Evolutionary conservation across 2,113 vertebrate species (phyloP).

Genomic region (Muscicapa adusta): DNA sequence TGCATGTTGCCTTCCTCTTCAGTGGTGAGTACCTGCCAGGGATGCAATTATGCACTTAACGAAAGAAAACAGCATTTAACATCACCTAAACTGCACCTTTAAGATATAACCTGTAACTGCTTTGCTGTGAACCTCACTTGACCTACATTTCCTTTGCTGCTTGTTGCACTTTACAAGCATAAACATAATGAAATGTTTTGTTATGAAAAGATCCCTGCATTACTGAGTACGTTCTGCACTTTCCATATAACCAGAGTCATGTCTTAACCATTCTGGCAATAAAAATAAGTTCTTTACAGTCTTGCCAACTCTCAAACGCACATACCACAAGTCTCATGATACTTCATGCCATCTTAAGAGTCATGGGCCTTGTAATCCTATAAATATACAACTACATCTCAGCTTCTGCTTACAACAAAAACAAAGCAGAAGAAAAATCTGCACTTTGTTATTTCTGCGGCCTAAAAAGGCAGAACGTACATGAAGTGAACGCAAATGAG

Average conservation of each 20-base stretch:
- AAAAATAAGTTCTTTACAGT: constrained; percentile 21
- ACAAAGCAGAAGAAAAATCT: background rate
- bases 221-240: background rate
- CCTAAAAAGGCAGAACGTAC: constrained; percentile 25
- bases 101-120: background rate
- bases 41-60: background rate
- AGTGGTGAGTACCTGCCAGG: background rate
- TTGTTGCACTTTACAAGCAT: constrained; percentile 6
- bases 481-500: background rate
- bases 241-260: background rate
- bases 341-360: constrained; percentile 1
- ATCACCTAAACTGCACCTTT: background rate
- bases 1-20: background rate
- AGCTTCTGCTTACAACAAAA: background rate
- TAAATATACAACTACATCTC: constrained; percentile 21
- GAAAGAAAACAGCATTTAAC: background rate
- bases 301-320: background rate
- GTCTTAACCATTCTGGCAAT: background rate
- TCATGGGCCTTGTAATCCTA: background rate
- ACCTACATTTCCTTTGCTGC: constrained; percentile 2
- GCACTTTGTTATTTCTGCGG: background rate
- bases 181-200: background rate
- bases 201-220: background rate
- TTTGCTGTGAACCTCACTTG: background rate
- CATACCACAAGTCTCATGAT: constrained; percentile 31